phyloP scores from a whole-genome alignment of 2,888 invertebrate genomes.

The Dendrolimus pini region DNA sequence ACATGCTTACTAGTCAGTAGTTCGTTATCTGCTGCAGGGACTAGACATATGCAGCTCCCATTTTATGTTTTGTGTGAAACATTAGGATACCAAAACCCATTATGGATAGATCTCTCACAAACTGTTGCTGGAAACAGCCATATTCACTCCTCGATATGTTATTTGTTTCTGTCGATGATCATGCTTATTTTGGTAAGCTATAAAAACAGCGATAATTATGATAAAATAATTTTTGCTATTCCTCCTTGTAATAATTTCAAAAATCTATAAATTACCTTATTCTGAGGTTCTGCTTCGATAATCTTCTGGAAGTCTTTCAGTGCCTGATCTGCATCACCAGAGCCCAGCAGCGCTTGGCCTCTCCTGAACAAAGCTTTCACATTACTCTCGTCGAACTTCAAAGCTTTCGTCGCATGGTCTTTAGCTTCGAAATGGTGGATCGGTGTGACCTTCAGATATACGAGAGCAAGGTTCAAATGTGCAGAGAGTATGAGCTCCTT shows the following conservation, averaged over 20 bases:
- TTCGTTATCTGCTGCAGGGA: too few species aligned
- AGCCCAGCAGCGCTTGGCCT: constrained; percentile 85
- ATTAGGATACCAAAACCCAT: too few species aligned
- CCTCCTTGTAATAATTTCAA: neutral
- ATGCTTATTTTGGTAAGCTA: neutral
- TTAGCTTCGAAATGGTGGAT: constrained; percentile 81
- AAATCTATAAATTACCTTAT: constrained; percentile 68
- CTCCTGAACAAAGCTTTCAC: constrained; percentile 94
- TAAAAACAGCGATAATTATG: too few species aligned
- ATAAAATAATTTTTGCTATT: too few species aligned
- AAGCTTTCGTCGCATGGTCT: constrained; percentile 85
- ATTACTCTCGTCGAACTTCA: constrained; percentile 84
- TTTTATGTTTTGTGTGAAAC: too few species aligned
- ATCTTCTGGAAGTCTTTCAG: constrained; percentile 86
- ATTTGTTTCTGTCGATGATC: neutral
- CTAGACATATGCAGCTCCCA: too few species aligned
- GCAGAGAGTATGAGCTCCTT: constrained; percentile 80
- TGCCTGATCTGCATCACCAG: constrained; percentile 88
- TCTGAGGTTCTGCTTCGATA: constrained; percentile 86
- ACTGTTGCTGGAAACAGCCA: too few species aligned
- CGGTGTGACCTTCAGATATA: constrained; percentile 85
- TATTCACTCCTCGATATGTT: neutral
- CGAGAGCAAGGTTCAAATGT: constrained; percentile 88
- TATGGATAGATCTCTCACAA: too few species aligned
- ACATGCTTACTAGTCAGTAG: too few species aligned